Evolutionary conservation across 2,113 vertebrate species (phyloP).

Genomic region (Otocyon megalotis): DNA sequence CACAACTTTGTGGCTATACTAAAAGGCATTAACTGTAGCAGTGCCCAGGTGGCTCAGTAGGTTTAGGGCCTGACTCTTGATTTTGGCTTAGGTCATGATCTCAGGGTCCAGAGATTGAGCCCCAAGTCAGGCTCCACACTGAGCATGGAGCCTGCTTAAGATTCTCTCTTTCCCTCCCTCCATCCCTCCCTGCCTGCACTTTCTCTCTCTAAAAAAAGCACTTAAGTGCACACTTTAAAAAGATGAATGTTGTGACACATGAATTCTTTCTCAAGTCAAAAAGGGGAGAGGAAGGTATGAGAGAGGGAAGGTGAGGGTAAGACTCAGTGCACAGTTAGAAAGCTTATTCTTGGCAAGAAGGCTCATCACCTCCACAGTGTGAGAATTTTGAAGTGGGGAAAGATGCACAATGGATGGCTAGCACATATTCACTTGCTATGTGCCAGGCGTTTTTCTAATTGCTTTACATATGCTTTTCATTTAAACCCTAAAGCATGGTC

Average conservation of each 20-base stretch:
- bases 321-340: slow-evolving; percentile 7
- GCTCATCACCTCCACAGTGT: background rate
- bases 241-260: background rate
- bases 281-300: background rate
- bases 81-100: background rate
- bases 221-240: slow-evolving; percentile 34
- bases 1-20: background rate
- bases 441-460: background rate
- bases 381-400: background rate
- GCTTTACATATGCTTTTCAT: background rate
- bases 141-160: background rate
- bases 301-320: background rate
- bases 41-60: background rate
- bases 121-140: too few relatives aligned
- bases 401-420: background rate
- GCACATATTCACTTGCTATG: background rate
- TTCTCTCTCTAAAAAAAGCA: background rate
- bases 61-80: background rate
- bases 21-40: background rate
- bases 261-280: background rate
- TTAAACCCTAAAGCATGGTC: background rate
- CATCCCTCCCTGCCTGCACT: background rate
- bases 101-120: background rate
- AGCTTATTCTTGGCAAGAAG: slow-evolving; percentile 14
- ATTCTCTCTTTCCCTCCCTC: background rate